Percentiles rank a stretch among this genome's conserved stretches.
Conservation (phyloP, 1,140 invertebrate genomes). For the Diachasmimorpha longicaudata region DNA sequence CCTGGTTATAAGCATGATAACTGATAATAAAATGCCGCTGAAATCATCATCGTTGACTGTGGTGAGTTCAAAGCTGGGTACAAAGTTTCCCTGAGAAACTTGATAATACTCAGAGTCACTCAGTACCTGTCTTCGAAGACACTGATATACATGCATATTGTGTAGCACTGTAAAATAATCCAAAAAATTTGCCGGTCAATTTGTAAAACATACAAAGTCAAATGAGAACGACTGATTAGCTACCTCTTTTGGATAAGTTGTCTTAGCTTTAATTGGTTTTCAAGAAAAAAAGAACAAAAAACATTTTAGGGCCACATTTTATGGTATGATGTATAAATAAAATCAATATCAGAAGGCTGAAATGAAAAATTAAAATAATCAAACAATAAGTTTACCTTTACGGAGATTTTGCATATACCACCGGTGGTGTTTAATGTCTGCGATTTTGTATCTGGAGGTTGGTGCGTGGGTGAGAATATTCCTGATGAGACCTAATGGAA, state of each 20-base stretch:
- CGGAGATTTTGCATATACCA: slow-evolving; percentile 75
- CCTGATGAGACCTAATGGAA: slow-evolving; percentile 75
- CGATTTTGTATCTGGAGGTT: slow-evolving; percentile 68
- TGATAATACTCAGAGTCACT: slow-evolving; percentile 77
- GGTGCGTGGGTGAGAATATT: slow-evolving; percentile 76
- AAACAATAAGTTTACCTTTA: slow-evolving; percentile 40
- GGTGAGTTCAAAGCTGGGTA: slow-evolving; percentile 56
- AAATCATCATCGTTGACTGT: no score
- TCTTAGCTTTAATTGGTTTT: no score
- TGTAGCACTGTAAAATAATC: not conserved
- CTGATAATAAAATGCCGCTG: not conserved
- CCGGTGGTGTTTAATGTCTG: slow-evolving; percentile 76
- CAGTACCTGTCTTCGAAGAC: slow-evolving; percentile 74
- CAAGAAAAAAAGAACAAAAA: no score
- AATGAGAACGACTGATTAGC: not conserved
- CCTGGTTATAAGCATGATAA: not conserved
- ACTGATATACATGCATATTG: not conserved
- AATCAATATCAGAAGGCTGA: no score
- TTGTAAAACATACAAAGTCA: not conserved
- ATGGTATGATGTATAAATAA: no score
- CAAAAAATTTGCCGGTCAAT: no score
- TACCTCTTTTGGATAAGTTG: no score
- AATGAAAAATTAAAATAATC: no score
- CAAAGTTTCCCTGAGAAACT: slow-evolving; percentile 63
- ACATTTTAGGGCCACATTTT: no score